These are phyloP conservation scores for Cryptocephalus moraei DNA, from an alignment of 2,888 invertebrate species.

Conservation along the genomic window DNA sequence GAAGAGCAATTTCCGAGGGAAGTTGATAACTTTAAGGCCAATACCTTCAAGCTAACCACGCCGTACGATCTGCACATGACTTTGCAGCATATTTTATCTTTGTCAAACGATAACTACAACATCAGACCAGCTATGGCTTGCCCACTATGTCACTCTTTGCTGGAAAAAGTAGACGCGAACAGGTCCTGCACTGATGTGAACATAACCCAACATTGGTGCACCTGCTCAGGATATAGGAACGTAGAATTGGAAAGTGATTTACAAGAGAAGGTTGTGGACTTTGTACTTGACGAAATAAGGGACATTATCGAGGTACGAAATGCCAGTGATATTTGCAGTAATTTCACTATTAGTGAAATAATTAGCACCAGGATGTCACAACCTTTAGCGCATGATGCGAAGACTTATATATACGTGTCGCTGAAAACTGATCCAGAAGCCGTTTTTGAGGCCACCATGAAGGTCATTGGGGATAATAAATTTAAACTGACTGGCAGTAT, in stretches of 20 bases:
- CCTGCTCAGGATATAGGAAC: conserved; percentile 51
- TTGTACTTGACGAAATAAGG: conserved; percentile 7
- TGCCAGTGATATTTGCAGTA: too few species aligned
- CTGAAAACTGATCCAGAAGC: conserved; percentile 50
- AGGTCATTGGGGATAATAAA: conserved; percentile 21
- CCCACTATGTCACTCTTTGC: conserved; percentile 54
- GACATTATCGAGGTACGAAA: conserved; percentile 8
- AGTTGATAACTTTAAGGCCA: conserved; percentile 46
- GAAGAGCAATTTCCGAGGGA: conserved; percentile 40
- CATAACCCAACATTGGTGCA: conserved; percentile 65
- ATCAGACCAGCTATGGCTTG: conserved; percentile 44
- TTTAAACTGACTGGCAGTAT: conserved; percentile 41
- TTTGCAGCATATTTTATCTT: conserved; percentile 48
- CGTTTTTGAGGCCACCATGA: conserved; percentile 59
- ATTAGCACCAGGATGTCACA: too few species aligned
- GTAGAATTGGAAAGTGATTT: conserved; percentile 25
- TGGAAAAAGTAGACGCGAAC: conserved; percentile 46
- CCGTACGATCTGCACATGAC: conserved; percentile 71
- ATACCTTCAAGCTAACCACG: conserved; percentile 57
- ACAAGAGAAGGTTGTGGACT: conserved; percentile 15
- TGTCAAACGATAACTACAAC: conserved; percentile 18
- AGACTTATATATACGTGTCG: conserved; percentile 49
- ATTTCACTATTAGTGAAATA: too few species aligned
- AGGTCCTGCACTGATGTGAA: conserved; percentile 60
- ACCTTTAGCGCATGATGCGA: too few species aligned